Evolutionary conservation across 2,888 invertebrate species (phyloP), one percentile per base, ranked within the genome.

Genomic region (Trimorus sp.): DNA sequence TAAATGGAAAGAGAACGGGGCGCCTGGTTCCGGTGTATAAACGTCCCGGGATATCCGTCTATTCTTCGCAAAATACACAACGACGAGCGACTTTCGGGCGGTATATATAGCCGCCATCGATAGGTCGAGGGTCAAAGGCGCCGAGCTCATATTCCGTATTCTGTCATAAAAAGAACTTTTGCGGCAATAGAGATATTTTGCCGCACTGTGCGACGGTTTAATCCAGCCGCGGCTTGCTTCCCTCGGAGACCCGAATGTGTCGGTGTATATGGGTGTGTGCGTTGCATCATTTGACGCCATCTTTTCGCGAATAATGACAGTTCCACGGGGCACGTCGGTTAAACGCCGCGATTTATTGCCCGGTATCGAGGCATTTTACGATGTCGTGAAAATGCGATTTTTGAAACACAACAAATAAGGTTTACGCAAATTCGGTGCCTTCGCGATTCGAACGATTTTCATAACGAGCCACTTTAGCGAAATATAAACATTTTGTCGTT

Each of bases 71-170:
- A 66, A 66, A 66, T 66, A 54, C 54, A 54, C 66, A 66, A 54
- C 66, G 45, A 68, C 56, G 65, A 65, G 53, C 53, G 65, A 65
- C 53, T 51, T 65, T 65, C 7, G 16, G 3, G 3, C 7, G 12
- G 48, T 69, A 70, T 60, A 70, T 59, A 37, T 49, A 45, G n/a
- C 38, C 58, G 48, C 69, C 58, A 69, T 69, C 58, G 69, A 69
- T 69, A 69, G 58, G 69, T 69, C 58, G 69, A 59, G 49, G 58
- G 58, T 58, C 58, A 69, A 69, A 69, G 58, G 49, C 56, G 66
- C 9, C 58, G 49, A 58, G 69, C 69, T 69, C 69, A 69, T 69
- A 58, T 69, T 59, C 69, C 58, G 36, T 58, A 56, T 69, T 69
- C 58, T 69, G 48, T 58, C 69, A 58, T 69, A 69, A 58, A 69